Base-by-base conservation (phyloP, 2,113 vertebrate species). In the Alligator sinensis region DNA sequence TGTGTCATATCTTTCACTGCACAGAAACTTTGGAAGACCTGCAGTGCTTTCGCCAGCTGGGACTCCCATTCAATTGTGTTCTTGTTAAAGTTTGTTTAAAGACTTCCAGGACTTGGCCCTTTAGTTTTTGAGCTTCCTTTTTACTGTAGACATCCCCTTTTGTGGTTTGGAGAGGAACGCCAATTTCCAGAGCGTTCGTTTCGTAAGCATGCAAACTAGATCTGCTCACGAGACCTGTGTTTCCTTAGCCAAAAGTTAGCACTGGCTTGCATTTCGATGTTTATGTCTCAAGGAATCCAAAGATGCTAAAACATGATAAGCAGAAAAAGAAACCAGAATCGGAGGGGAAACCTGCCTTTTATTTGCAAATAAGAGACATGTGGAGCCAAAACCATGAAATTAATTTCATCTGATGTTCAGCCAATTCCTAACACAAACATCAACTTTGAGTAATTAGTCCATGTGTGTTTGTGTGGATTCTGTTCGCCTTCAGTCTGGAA, bases 221-320 rank as follows among this genome's bases (percentile, higher is more conserved):
- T 82, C 54, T 54, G 18, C 7, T 27, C 88, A 86, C 93, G 75
- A 81, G 92, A 90, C 76, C 59, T 28, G 72, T 87, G 16, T 88
- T 95, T 90, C 88, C 87, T 75, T 91, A 94, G 83, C 87, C 95
- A 59, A 30, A 84, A 55, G 61, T 93, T 92, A 96, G 90, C 91
- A 95, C 28, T 97, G 97, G 96, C 97, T 97, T 97, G 93, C 94
- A 94, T 97, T 98, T 97, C 92, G 70, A 97, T 89, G 78, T 74
- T 97, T 90, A 83, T 95, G 82, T 97, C 96, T 98, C 95, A 95
- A 93, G 93, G 94, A 97, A 97, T 96, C 96, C 95, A 97, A 96
- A 97, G 91, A 82, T 63, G 7, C 85, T 96, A 89, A 94, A 95
- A 62, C 34, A 75, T 66, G 54, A 6, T 91, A 54, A 81, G 47